Evolutionary conservation across 2,113 vertebrate species (phyloP).

Genomic region (Epinephelus moara): DNA sequence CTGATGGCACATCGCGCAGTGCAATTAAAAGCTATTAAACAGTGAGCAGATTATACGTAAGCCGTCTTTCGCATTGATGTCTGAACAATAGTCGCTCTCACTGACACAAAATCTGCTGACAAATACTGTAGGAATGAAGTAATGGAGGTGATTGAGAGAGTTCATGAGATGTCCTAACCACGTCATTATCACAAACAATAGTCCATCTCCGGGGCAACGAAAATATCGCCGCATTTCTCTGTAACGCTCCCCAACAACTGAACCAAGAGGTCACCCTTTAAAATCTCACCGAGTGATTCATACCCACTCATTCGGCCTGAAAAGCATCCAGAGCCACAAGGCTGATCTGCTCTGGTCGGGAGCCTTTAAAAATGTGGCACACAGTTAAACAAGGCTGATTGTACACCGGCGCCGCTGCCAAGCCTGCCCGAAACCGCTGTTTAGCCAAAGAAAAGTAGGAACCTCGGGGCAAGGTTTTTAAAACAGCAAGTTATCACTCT

Average conservation of each 20-base stretch:
- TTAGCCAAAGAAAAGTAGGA: conserved; percentile 37
- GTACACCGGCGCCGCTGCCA: conserved; percentile 45
- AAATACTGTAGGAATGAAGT: conserved; percentile 28
- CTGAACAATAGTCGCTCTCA: conserved; percentile 7
- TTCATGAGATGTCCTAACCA: conserved; percentile 45
- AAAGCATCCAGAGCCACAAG: conserved; percentile 67
- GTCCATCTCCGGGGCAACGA: conserved; percentile 59
- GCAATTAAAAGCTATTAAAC: conserved; percentile 50
- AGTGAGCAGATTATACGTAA: conserved; percentile 19
- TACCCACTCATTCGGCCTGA: conserved; percentile 54
- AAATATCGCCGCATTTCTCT: conserved; percentile 45
- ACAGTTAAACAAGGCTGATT: conserved; percentile 57
- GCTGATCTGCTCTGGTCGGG: conserved; percentile 35
- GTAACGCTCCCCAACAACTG: conserved; percentile 29
- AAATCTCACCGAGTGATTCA: conserved; percentile 63
- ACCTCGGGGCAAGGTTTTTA: conserved; percentile 15
- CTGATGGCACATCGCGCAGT: conserved; percentile 12
- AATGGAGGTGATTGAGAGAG: conserved; percentile 37
- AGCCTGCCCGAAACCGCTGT: conserved; percentile 43
- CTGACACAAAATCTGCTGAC: conserved; percentile 9
- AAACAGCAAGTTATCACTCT: conserved; percentile 42
- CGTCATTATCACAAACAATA: conserved; percentile 68
- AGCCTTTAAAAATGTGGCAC: conserved; percentile 62
- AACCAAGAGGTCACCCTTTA: conserved; percentile 50
- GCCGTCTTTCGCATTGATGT: conserved; percentile 16